Base-by-base conservation (phyloP, 2,113 vertebrate genomes). In the Rana temporaria region DNA sequence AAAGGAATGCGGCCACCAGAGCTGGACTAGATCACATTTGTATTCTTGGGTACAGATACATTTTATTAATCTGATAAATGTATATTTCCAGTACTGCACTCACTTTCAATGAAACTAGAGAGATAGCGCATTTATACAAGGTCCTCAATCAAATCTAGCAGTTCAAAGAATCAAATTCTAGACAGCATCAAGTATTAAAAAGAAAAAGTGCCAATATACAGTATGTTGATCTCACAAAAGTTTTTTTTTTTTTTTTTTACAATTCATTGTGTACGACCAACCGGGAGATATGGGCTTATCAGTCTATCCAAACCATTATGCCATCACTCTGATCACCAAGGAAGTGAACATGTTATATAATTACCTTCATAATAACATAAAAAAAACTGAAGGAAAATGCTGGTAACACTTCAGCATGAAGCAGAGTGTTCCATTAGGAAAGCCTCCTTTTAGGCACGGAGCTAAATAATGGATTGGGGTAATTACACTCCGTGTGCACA, bases 401-500 rank as follows among this genome's bases (percentile, higher is more conserved):
- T 88, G 86, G 87, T 89, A 86, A 86, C 72, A 66, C 84, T 89
- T 77, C 24, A 87, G 85, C 75, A 87, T 65, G 82, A 88, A 62
- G 84, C 84, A 89, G 86, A 87, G 85, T 87, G 85, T 90, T 90
- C 87, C 89, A 91, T 90, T 89, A 90, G 86, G 84, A 85, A 87
- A 79, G 79, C 86, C 87, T 86, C 87, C 77, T 81, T 1, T 4
- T 84, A 89, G 85, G 87, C 85, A 86, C 84, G 88, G 87, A 87
- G 88, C 88, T 90, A 84, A 83, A 85, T 88, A 89, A 89, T 88
- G 88, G 90, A 89, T 88, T 88, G 86, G 86, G 88, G 86, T 89
- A 90, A 90, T 91, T 90, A 90, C 87, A 87, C 85, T 88, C 86
- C 84, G 87, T 89, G 88, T 87, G 86, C 86, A 88, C 86, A 86